Conservation (phyloP, 2,113 vertebrate genomes). For the Nicator chloris region DNA sequence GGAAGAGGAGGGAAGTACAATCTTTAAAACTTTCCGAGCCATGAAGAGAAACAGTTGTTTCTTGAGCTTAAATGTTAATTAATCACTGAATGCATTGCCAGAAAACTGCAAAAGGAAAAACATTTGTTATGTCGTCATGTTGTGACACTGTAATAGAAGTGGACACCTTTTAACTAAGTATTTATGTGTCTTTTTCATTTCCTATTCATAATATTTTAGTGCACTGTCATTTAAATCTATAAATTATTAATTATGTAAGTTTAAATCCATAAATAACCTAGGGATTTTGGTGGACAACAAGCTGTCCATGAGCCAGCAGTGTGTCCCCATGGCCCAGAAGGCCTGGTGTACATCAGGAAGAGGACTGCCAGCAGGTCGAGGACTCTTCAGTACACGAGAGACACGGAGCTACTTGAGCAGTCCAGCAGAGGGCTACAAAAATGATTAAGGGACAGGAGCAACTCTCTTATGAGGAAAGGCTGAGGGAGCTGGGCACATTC, state of each 20-base stretch:
- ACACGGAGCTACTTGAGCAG: not conserved
- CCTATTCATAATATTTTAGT: not conserved
- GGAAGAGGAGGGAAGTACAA: not conserved
- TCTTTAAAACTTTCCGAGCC: not conserved
- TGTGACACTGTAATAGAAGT: not conserved
- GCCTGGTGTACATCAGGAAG: not conserved
- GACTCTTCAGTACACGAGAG: not conserved
- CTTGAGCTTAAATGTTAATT: not conserved
- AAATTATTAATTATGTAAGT: not conserved
- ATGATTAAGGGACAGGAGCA: not conserved
- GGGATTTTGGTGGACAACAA: not conserved
- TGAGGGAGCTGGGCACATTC: rapidly evolving
- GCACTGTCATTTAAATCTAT: not conserved
- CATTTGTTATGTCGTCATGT: not conserved
- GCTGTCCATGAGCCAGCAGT: not conserved
- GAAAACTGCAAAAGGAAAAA: not conserved
- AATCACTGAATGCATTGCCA: not conserved
- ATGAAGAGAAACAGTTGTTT: not conserved
- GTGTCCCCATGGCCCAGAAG: not conserved
- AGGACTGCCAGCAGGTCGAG: not conserved
- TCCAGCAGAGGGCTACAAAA: rapidly evolving
- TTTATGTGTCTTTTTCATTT: not conserved
- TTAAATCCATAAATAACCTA: not conserved
- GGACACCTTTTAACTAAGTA: not conserved
- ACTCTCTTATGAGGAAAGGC: not conserved